phyloP scores from a whole-genome alignment of 2,113 vertebrate genomes.

The Pavo muticus region DNA sequence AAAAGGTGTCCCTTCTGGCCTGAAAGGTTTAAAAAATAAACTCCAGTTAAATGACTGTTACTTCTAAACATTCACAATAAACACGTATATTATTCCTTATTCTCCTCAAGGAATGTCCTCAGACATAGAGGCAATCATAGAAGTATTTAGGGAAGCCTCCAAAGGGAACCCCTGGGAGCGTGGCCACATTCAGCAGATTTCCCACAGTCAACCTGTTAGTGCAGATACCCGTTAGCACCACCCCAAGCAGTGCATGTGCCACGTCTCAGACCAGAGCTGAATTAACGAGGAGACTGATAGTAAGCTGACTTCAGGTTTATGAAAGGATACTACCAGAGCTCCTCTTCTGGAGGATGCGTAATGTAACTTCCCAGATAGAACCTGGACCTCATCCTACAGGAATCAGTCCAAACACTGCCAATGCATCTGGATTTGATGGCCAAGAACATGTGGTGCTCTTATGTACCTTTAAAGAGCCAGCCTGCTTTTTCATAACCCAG shows the following conservation, averaged over 20 bases:
- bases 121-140: neutral
- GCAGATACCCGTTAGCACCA: neutral
- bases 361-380: neutral
- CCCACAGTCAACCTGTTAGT: neutral
- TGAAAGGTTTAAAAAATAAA: conserved; percentile 75
- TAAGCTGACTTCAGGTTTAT: neutral
- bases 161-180: neutral
- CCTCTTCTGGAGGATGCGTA: neutral
- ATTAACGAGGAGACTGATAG: neutral
- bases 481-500: neutral
- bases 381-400: neutral
- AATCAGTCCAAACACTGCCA: neutral
- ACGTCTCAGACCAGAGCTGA: neutral
- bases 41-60: conserved; percentile 27
- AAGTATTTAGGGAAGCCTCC: neutral
- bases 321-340: neutral
- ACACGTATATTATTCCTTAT: accelerated
- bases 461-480: neutral
- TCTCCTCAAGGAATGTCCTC: neutral
- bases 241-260: neutral
- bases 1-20: conserved; percentile 98
- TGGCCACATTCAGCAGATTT: accelerated
- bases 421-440: conserved; percentile 3
- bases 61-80: neutral
- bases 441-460: neutral